Evolutionary conservation across 64 coral and sea anemone genomes (phyloP), one percentile per base, ranked within the genome.

Genomic region (Porites australiensis): DNA sequence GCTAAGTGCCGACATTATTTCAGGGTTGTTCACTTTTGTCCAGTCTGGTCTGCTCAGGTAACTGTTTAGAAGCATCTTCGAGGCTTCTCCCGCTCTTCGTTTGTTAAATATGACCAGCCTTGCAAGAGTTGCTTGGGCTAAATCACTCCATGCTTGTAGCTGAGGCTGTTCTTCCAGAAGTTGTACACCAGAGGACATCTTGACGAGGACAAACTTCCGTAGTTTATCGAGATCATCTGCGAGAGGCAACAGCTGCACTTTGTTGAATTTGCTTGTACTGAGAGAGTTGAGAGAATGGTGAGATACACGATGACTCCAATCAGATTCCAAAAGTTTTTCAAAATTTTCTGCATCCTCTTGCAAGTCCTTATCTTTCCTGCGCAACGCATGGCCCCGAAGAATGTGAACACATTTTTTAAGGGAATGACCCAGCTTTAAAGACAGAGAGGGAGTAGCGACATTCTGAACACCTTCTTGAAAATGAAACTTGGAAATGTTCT

Each of bases 81-180:
- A 89, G 44, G 78, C 87, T 50, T 94, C 93, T 43, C 93, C 79
- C 20, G 46, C 59, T 14, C 87, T 58, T 49, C 87, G 57, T 47
- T 94, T 94, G 62, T 90, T 90, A 44, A 94, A 69, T 10, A 90
- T 89, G 1, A 90, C 68, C 20, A 94, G 58, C 61, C 93, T 89
- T 11, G 76, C 79, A 3, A 94, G 87, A 44, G 83, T 68, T 44
- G 72, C 82, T 57, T 94, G 46, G 37, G 79, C 93, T 5, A 86
- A 50, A 8, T 62, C 16, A 9, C 57, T 49, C 93, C 93, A 90
- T 11, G 19, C 44, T 70, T 82, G 59, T 51, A 75, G 37, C 46
- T 64, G 44, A 55, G 75, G 75, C 10, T 81, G 19, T 43, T 60
- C 20, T 44, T 37, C 52, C 27, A 90, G 78, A 23, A 43, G 0